phyloP scores from a whole-genome alignment of 1,140 invertebrate species.

The Holotrichia oblita region DNA sequence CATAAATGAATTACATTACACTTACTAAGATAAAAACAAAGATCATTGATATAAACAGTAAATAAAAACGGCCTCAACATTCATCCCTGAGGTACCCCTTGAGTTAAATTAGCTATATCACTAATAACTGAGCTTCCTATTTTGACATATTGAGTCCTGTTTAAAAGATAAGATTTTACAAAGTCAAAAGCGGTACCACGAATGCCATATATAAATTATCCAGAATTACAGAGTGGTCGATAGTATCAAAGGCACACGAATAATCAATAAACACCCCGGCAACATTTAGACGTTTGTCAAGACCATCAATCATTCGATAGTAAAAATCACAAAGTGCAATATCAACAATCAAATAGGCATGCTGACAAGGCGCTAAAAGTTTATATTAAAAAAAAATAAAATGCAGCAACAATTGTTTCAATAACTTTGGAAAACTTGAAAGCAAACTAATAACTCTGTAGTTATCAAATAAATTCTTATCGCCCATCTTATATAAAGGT shows the following conservation, averaged over 20 bases:
- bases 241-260: not conserved
- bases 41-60: too few relatives aligned
- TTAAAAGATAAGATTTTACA: too few relatives aligned
- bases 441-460: not conserved
- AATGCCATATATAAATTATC: not conserved
- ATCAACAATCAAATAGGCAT: not conserved
- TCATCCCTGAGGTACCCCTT: too few relatives aligned
- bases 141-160: too few relatives aligned
- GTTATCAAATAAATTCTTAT: not conserved
- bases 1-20: not conserved
- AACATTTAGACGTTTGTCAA: not conserved
- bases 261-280: not conserved
- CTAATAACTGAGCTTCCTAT: too few relatives aligned
- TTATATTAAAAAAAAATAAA: not conserved
- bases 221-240: not conserved
- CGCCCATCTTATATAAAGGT: not conserved
- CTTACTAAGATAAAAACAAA: not conserved
- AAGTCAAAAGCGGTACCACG: not conserved
- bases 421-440: constrained; percentile 22
- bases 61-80: too few relatives aligned
- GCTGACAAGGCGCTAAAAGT: not conserved
- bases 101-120: too few relatives aligned
- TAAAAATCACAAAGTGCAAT: constrained; percentile 13
- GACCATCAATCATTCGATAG: not conserved
- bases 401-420: not conserved